Evolutionary conservation across 2,113 vertebrate species (phyloP).

Genomic region (Paramormyrops kingsleyae): DNA sequence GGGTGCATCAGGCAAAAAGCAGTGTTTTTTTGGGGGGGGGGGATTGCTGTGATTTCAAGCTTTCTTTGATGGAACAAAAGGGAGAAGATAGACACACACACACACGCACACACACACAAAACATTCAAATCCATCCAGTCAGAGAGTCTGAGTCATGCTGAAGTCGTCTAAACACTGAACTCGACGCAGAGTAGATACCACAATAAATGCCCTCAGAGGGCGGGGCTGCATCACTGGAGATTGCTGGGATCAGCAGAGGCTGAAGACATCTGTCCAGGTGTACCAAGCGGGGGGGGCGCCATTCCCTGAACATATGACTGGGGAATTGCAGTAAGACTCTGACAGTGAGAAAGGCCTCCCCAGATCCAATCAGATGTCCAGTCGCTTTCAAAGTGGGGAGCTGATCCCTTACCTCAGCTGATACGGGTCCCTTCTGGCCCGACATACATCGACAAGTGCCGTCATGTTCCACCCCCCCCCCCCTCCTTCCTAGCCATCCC

Average conservation of each 20-base stretch:
- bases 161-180: not conserved
- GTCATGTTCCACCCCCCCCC: not conserved
- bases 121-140: not conserved
- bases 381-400: not conserved
- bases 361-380: not conserved
- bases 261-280: not conserved
- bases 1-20: not conserved
- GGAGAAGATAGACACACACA: not conserved
- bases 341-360: not conserved
- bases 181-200: not conserved
- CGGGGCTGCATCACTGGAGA: not conserved
- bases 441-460: not conserved
- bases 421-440: not conserved
- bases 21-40: not conserved
- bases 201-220: not conserved
- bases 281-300: not conserved
- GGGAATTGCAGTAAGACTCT: not conserved
- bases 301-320: not conserved
- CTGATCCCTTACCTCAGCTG: not conserved
- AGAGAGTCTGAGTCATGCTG: not conserved
- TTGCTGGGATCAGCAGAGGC: not conserved
- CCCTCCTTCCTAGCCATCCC: conserved; percentile 1
- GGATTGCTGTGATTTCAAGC: not conserved
- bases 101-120: not conserved
- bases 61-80: not conserved